A percentile compares a stretch with the other conserved stretches of the same genome.
Conservation (phyloP, 2,888 invertebrate genomes). For the Himalopsyche kuldschensis region DNA sequence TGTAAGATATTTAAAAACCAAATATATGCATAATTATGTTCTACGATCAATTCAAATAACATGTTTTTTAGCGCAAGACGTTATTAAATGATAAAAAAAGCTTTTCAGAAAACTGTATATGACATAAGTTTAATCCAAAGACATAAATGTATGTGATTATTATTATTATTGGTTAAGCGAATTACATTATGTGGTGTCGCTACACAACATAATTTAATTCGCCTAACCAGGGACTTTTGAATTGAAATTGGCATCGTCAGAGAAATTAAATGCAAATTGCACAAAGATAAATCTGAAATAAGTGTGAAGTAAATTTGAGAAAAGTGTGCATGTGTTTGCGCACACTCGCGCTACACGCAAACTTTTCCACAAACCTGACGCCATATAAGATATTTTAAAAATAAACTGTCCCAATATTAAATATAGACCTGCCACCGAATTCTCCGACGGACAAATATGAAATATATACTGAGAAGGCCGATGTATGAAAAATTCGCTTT, state of each 20-base stretch:
- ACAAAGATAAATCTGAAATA: neutral
- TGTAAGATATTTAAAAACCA: too few relatives aligned
- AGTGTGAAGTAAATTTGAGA: neutral
- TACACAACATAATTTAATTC: too few relatives aligned
- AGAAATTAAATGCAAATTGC: neutral
- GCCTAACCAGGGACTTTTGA: neutral
- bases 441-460: constrained; percentile 15
- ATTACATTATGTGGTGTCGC: too few relatives aligned
- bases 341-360: neutral
- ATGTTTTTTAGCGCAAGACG: too few relatives aligned
- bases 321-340: neutral
- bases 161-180: too few relatives aligned
- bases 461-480: constrained; percentile 15
- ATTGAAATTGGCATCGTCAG: neutral
- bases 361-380: neutral
- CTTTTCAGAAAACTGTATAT: too few relatives aligned
- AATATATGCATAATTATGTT: too few relatives aligned
- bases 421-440: constrained; percentile 30
- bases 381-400: constrained; percentile 19
- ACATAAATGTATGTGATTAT: too few relatives aligned
- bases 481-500: constrained; percentile 16
- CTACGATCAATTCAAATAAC: too few relatives aligned
- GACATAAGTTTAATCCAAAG: too few relatives aligned
- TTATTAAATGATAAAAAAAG: too few relatives aligned
- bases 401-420: constrained; percentile 35